These are phyloP conservation scores for Nebria ingens DNA, from an alignment of 1,140 invertebrate genomes.

Conservation along the genomic window DNA sequence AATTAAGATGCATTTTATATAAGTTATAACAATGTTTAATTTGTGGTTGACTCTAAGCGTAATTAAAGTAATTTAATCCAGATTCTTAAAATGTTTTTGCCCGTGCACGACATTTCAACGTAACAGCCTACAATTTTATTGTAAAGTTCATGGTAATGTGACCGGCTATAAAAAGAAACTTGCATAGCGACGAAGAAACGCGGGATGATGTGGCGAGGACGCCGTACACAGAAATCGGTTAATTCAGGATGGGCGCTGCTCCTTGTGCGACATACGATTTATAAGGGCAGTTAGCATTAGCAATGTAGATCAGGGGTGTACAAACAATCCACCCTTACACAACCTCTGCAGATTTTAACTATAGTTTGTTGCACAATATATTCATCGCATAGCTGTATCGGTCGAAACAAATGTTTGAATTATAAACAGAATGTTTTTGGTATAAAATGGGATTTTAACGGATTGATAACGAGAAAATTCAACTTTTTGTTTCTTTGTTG, in stretches of 20 bases:
- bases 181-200: neutral
- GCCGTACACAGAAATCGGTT: neutral
- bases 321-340: neutral
- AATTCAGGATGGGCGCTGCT: neutral
- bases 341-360: too few relatives aligned
- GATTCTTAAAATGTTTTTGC: conserved; percentile 4
- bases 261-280: neutral
- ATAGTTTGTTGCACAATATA: too few relatives aligned
- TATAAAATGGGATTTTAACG: too few relatives aligned
- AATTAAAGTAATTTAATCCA: conserved; percentile 3
- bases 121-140: conserved; percentile 3
- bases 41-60: neutral
- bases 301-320: conserved; percentile 4
- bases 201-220: neutral
- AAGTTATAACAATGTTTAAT: neutral
- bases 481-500: too few relatives aligned
- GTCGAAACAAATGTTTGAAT: too few relatives aligned
- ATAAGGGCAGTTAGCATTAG: conserved; percentile 8
- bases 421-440: too few relatives aligned
- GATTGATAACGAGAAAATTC: too few relatives aligned
- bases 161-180: neutral
- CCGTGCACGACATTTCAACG: neutral
- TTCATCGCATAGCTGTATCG: too few relatives aligned
- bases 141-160: neutral
- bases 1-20: too few relatives aligned